Percentiles rank a stretch among this genome's conserved stretches.
Evolutionary conservation across 2,113 vertebrate genomes (phyloP).

Genomic region (Natator depressus): DNA sequence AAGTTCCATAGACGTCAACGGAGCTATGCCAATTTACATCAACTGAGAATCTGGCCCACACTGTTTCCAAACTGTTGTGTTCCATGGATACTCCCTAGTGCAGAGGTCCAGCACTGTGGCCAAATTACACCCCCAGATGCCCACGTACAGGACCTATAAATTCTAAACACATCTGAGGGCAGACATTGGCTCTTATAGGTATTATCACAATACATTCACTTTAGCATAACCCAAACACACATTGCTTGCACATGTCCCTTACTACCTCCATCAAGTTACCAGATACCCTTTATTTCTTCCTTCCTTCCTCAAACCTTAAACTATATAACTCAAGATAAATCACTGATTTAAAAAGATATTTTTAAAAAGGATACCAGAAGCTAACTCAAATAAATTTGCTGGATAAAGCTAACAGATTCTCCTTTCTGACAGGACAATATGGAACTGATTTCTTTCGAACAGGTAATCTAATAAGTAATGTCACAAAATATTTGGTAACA

Average conservation of each 20-base stretch:
- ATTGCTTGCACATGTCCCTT: conserved; percentile 24
- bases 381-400: neutral
- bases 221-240: neutral
- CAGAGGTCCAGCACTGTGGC: neutral
- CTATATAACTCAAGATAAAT: conserved; percentile 25
- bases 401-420: conserved; percentile 7
- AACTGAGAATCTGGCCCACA: neutral
- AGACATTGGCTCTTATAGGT: neutral
- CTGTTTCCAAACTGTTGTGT: neutral
- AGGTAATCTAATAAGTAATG: neutral
- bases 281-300: neutral
- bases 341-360: conserved; percentile 23
- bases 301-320: neutral
- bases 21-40: neutral
- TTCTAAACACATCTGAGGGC: neutral
- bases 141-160: neutral
- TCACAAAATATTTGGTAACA: neutral
- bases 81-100: neutral
- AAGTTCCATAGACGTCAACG: neutral
- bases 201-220: neutral
- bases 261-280: neutral
- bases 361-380: neutral
- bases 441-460: conserved; percentile 1
- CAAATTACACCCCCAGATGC: neutral
- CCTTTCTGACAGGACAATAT: neutral